Base-by-base conservation (phyloP, 2,888 invertebrate species). In the Neoascia interrupta region DNA sequence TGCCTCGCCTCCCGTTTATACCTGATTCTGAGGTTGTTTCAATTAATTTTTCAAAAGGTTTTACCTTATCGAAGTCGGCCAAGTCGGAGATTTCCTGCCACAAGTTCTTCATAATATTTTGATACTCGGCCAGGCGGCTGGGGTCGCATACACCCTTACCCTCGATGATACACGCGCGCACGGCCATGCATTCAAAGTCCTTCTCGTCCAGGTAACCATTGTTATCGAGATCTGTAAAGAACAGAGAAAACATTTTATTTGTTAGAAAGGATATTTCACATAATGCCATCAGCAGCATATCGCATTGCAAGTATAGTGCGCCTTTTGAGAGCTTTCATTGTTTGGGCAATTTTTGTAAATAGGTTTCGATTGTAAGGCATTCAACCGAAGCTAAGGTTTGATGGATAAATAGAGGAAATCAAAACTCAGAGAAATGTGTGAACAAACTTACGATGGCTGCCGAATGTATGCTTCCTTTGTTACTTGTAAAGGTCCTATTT, bases 31-130 rank as follows among this genome's bases (percentile, higher is more conserved):
- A n/a, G n/a, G n/a, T n/a, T n/a, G n/a, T 41, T 18, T 18, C n/a
- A 39, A 49, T 49, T 43, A 5, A 19, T 18, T 51, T 26, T n/a
- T n/a, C 3, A 31, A 31, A 31, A n/a, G 31, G 31, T 1, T 10
- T 16, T 81, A 85, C 95, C 93, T 95, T 95, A 88, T 96, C 94
- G 88, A 95, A 95, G 90, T 96, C 95, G 28, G 95, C 95, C 81
- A 96, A 90, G 84, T 95, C 94, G 0, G 95, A 93, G 82, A 96
- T 94, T 90, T 96, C 95, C 84, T 95, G 94, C 95, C 95, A 96
- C 16, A 95, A 90, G 83, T 94, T 94, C 60, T 92, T 89, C 95
- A 95, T 95, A 82, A 95, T 91, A 87, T 95, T 94, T 87, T 94
- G 93, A 89, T 95, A 94, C 87, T 94, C 94, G 85, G 93, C 93